These are phyloP conservation scores for Oreochromis grahami DNA, from an alignment of 2,797 vertebrate species.

Conservation along the genomic window DNA sequence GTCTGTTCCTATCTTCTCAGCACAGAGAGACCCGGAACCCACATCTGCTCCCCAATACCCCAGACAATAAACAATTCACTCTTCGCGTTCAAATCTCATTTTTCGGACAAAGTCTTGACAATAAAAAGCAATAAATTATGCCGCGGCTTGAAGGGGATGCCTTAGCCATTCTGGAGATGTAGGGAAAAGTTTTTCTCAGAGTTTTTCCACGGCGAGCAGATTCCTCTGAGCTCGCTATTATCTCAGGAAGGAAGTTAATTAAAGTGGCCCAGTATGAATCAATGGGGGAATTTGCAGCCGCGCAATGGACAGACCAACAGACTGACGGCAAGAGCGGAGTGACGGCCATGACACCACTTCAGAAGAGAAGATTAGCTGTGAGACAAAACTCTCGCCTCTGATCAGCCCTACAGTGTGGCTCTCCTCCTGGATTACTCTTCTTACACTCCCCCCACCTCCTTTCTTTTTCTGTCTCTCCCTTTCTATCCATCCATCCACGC, in stretches of 20 bases:
- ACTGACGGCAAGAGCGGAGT: slow-evolving; percentile 62
- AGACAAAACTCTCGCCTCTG: slow-evolving; percentile 74
- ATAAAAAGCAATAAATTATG: slow-evolving; percentile 74
- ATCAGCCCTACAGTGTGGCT: slow-evolving; percentile 48
- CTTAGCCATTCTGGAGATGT: slow-evolving; percentile 52
- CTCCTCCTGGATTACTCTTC: slow-evolving; percentile 73
- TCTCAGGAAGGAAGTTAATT: slow-evolving; percentile 81
- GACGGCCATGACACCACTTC: slow-evolving; percentile 80
- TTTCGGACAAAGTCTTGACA: slow-evolving; percentile 70
- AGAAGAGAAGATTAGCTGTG: slow-evolving; percentile 75
- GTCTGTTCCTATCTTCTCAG: slow-evolving; percentile 66
- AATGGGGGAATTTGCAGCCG: slow-evolving; percentile 74
- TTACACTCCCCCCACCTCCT: slow-evolving; percentile 10
- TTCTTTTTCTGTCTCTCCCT: slow-evolving; percentile 46
- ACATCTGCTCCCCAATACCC: slow-evolving; percentile 71
- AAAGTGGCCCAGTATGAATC: slow-evolving; percentile 78
- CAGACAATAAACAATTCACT: slow-evolving; percentile 83
- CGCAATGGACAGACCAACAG: slow-evolving; percentile 55
- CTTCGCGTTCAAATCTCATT: slow-evolving; percentile 73
- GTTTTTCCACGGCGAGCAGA: slow-evolving; percentile 60
- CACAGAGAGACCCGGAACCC: slow-evolving; percentile 68
- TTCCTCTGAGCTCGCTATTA: slow-evolving; percentile 75
- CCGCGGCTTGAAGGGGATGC: slow-evolving; percentile 32
- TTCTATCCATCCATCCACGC: slow-evolving; percentile 60
- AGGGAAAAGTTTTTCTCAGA: slow-evolving; percentile 68